phyloP scores from a whole-genome alignment of 2,113 vertebrate genomes.

The Python bivittatus region DNA sequence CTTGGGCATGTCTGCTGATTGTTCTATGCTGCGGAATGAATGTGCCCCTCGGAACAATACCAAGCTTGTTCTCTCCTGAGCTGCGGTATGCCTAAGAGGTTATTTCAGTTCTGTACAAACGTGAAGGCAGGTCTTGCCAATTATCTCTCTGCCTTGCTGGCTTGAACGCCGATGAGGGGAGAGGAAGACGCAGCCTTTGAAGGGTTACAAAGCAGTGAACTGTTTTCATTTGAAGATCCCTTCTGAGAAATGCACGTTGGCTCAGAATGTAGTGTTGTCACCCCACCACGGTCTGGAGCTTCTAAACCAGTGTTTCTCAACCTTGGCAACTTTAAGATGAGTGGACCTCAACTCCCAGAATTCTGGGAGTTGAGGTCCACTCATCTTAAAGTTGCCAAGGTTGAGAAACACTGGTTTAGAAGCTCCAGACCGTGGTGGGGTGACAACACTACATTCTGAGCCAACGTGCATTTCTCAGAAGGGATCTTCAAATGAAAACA shows the following conservation, averaged over 20 bases:
- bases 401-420: no score
- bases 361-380: no score
- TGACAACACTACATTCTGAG: conserved; percentile 16
- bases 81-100: background rate
- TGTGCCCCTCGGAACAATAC: conserved; percentile 30
- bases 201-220: conserved; percentile 19
- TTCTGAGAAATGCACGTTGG: conserved; percentile 33
- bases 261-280: conserved; percentile 16
- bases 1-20: conserved; percentile 29
- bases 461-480: conserved; percentile 33
- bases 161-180: conserved; percentile 40
- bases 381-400: no score
- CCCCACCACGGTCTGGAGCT: background rate
- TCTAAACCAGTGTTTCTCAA: no score
- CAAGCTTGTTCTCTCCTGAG: conserved; percentile 27
- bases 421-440: background rate
- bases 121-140: rapidly evolving
- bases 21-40: conserved; percentile 1
- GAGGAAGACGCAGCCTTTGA: conserved; percentile 32
- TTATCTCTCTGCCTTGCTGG: conserved; percentile 26
- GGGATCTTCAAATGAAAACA: conserved; percentile 23
- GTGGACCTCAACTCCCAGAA: no score
- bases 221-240: conserved; percentile 23
- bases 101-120: background rate
- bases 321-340: no score